Conservation (phyloP, 2,888 invertebrate species). For the Cataglyphis cursor region DNA sequence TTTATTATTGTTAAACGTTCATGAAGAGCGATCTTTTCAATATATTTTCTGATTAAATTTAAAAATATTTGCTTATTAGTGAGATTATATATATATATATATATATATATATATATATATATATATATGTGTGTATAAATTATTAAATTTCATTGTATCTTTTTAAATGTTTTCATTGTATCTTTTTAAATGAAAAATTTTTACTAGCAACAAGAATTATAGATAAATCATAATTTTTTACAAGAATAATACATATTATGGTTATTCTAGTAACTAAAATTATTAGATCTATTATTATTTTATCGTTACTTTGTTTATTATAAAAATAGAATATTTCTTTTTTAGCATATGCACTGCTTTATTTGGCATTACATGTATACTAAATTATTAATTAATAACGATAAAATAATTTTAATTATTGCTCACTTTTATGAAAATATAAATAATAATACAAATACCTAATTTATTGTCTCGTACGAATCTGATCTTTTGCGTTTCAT, state of each 20-base stretch:
- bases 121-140: not conserved
- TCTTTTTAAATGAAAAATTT: not conserved
- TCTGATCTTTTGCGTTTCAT: not conserved
- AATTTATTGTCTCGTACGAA: not conserved
- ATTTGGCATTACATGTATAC: not conserved
- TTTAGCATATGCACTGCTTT: not conserved
- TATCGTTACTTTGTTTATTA: too few species aligned
- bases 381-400: not conserved
- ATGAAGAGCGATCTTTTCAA: not conserved
- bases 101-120: not conserved
- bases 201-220: not conserved
- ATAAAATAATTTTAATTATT: not conserved
- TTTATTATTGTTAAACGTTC: not conserved
- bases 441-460: constrained; percentile 7
- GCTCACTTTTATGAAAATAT: not conserved
- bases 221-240: not conserved
- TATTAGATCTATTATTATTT: too few species aligned
- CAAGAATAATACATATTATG: not conserved
- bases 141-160: not conserved
- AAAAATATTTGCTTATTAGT: constrained; percentile 5
- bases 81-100: constrained; percentile 1
- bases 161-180: not conserved
- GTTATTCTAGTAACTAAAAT: too few species aligned
- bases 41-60: not conserved
- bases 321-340: not conserved